Percentiles rank a stretch among this genome's conserved stretches.
Conservation (phyloP, 2,888 invertebrate species). For the Mythimna vitellina region DNA sequence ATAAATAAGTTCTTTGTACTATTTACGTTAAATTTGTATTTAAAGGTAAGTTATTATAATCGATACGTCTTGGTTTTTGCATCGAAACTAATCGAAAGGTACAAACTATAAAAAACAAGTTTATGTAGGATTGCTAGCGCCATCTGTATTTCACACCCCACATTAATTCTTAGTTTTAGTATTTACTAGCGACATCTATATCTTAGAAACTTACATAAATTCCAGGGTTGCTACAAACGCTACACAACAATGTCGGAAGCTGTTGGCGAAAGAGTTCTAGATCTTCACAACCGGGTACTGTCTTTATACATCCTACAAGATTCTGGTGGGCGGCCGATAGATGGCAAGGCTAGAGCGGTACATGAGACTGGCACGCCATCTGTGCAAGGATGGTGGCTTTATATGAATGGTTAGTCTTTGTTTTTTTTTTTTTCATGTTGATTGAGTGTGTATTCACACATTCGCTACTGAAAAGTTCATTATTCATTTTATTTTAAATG, state of each 20-base stretch:
- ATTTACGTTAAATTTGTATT: no score
- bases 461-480: no score
- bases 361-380: slow-evolving; percentile 94
- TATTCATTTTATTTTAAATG: no score
- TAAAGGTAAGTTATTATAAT: no score
- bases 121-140: no score
- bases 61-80: no score
- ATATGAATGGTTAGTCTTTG: slow-evolving; percentile 92
- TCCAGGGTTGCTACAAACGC: slow-evolving; percentile 92
- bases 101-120: no score
- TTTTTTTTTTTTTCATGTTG: no score
- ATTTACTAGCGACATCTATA: slow-evolving; percentile 17
- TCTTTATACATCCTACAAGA: slow-evolving; percentile 96
- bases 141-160: no score
- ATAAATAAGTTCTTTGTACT: no score
- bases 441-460: no score
- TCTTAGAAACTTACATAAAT: neutral
- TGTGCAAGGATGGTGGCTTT: slow-evolving; percentile 97
- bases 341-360: slow-evolving; percentile 89
- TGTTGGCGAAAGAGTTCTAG: slow-evolving; percentile 94
- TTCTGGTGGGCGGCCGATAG: slow-evolving; percentile 94
- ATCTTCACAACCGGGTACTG: slow-evolving; percentile 94
- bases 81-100: no score
- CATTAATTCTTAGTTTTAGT: neutral
- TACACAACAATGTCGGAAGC: slow-evolving; percentile 96